Base-by-base conservation (phyloP, 2,113 vertebrate genomes). In the Chrysemys picta region DNA sequence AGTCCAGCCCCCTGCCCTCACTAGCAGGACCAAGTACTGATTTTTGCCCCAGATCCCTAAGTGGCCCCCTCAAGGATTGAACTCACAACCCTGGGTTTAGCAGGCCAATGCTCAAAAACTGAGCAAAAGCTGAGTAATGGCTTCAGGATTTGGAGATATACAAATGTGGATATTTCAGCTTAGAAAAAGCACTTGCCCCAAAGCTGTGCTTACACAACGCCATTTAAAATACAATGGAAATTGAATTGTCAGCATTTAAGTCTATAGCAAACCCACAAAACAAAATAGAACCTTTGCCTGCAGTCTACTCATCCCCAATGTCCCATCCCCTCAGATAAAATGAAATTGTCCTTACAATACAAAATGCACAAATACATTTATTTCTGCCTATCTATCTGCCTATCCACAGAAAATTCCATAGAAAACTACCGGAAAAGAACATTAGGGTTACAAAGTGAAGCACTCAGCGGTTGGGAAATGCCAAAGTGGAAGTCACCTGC, bases 341-440 rank as follows among this genome's bases (percentile, higher is more conserved):
- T 50, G 83, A 4, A 83, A 87, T 27, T 50, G 38, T 9, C 11
- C 54, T 47, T 47, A 27, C 38, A 47, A 13, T 25, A 47, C 6
- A 6, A 47, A 38, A 78, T 47, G 42, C 25, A 45, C 45, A 14
- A 45, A 47, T 25, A 45, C 56, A 90, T 4, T 56, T 38, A 88
- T 90, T 87, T 38, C 79, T 85, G 5, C 31, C 5, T 81, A n/a
- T 57, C 5, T n/a, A 5, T 81, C 29, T 72, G 8, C 17, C 22
- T 54, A 9, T 38, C 75, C 87, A 13, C 29, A 59, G 21, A 79
- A 83, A 47, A 85, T 89, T 90, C 5, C 83, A 1, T 49, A 79
- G 52, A 91, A 86, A 93, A n/a, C 8, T 35, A 82, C 11, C 31
- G n/a, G 82, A 75, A 92, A 94, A 95, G 59, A 95, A 72, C 4